phyloP scores from a whole-genome alignment of 2,113 vertebrate genomes.

The Tursiops truncatus region DNA sequence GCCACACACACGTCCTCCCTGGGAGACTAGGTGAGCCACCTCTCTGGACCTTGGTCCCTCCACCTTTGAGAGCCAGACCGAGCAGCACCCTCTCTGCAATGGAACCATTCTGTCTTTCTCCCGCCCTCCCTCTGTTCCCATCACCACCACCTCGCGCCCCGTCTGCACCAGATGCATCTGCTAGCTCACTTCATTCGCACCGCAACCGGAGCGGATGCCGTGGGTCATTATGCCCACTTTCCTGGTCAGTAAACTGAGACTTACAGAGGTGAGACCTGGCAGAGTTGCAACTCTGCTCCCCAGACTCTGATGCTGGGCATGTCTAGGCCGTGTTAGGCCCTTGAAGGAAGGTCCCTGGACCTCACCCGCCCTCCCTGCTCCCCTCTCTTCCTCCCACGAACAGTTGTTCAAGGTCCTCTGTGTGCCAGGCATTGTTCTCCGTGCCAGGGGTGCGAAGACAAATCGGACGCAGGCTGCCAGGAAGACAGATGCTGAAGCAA shows the following conservation, averaged over 20 bases:
- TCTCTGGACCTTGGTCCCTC: not conserved
- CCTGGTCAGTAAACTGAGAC: not conserved
- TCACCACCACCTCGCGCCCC: accelerated
- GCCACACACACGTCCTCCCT: not conserved
- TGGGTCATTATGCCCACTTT: accelerated
- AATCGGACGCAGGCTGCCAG: not conserved
- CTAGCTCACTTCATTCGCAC: accelerated
- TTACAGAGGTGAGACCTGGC: accelerated
- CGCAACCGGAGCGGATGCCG: accelerated
- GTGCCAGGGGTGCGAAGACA: not conserved
- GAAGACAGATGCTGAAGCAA: not conserved
- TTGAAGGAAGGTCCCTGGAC: not conserved
- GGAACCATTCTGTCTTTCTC: accelerated
- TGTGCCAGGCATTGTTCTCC: slow-evolving; percentile 53
- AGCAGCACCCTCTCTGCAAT: not conserved
- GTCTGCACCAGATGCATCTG: accelerated
- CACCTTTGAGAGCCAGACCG: not conserved
- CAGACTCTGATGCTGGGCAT: not conserved
- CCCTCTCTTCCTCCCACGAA: not conserved
- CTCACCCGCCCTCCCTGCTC: not conserved
- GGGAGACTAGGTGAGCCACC: not conserved
- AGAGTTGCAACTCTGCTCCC: not conserved
- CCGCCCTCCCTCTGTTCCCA: accelerated
- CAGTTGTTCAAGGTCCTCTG: slow-evolving; percentile 33
- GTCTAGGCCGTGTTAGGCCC: not conserved